These are phyloP conservation scores for Lordiphosa andalusiaca DNA, from an alignment of 2,888 invertebrate species.

Conservation along the genomic window DNA sequence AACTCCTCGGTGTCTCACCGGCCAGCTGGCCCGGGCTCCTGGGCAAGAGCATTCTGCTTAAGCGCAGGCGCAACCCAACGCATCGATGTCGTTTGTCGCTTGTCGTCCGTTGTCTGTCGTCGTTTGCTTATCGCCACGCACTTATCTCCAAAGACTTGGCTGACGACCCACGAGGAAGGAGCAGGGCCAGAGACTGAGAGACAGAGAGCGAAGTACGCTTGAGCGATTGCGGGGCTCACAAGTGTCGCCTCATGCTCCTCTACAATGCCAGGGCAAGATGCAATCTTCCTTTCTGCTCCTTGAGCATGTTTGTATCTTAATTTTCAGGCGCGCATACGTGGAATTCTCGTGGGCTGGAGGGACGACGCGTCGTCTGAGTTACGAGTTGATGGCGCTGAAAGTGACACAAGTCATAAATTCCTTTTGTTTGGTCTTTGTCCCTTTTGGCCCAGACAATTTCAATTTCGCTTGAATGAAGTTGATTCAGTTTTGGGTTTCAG, in stretches of 20 bases:
- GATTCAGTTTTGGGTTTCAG: conserved; percentile 46
- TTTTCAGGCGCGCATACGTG: conserved; percentile 72
- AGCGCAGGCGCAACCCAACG: conserved; percentile 61
- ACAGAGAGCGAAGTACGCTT: conserved; percentile 37
- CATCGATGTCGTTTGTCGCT: conserved; percentile 50
- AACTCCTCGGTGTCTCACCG: conserved; percentile 39
- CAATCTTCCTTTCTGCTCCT: conserved; percentile 62
- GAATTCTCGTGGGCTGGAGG: conserved; percentile 49
- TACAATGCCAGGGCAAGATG: conserved; percentile 37
- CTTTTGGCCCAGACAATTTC: conserved; percentile 29
- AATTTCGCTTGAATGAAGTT: conserved; percentile 65
- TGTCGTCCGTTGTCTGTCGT: conserved; percentile 53
- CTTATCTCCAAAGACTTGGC: conserved; percentile 54
- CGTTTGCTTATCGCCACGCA: conserved; percentile 68
- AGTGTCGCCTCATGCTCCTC: conserved; percentile 53
- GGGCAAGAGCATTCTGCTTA: conserved; percentile 32
- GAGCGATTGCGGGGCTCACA: conserved; percentile 52
- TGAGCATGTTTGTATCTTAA: conserved; percentile 72
- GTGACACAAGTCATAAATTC: conserved; percentile 78
- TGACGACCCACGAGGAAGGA: conserved; percentile 22
- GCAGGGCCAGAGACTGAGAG: not conserved
- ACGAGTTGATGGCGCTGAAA: conserved; percentile 75
- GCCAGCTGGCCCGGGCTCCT: conserved; percentile 26
- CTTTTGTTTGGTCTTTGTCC: conserved; percentile 49
- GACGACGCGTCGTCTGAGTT: conserved; percentile 62